phyloP scores from a whole-genome alignment of 2,113 vertebrate genomes.

The Cettia cetti region DNA sequence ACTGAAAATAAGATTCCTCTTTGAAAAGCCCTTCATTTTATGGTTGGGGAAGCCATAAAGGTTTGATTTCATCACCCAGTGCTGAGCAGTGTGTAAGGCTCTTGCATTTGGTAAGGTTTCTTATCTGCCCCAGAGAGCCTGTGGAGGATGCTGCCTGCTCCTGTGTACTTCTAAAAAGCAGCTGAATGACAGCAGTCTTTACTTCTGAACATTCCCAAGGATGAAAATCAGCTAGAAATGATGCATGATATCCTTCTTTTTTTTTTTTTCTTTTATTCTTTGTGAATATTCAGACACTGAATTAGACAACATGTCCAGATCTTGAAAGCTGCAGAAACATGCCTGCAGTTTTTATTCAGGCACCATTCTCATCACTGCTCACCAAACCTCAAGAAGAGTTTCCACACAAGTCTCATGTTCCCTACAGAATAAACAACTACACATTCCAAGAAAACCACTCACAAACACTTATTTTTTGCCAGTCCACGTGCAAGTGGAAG shows the following conservation, averaged over 20 bases:
- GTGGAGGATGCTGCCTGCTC: background rate
- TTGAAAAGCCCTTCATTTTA: slow-evolving; percentile 3
- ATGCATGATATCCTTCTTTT: background rate
- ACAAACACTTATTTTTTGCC: background rate
- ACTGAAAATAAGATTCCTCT: background rate
- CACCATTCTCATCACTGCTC: background rate
- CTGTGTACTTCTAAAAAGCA: background rate
- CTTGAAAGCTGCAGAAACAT: background rate
- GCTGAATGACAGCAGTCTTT: background rate
- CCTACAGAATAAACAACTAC: background rate
- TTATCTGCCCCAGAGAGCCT: background rate
- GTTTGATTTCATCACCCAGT: background rate
- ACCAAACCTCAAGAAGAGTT: background rate
- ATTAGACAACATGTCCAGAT: background rate
- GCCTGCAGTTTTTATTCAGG: background rate
- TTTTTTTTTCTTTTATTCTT: background rate
- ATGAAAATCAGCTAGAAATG: background rate
- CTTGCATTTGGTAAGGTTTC: background rate
- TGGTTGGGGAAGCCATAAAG: background rate
- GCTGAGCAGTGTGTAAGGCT: background rate
- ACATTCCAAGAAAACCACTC: background rate
- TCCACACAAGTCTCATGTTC: background rate
- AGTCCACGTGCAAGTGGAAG: background rate
- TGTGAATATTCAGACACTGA: background rate
- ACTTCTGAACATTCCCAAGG: background rate